phyloP scores from a whole-genome alignment of 2,888 invertebrate species.

The Mimachlamys varia region DNA sequence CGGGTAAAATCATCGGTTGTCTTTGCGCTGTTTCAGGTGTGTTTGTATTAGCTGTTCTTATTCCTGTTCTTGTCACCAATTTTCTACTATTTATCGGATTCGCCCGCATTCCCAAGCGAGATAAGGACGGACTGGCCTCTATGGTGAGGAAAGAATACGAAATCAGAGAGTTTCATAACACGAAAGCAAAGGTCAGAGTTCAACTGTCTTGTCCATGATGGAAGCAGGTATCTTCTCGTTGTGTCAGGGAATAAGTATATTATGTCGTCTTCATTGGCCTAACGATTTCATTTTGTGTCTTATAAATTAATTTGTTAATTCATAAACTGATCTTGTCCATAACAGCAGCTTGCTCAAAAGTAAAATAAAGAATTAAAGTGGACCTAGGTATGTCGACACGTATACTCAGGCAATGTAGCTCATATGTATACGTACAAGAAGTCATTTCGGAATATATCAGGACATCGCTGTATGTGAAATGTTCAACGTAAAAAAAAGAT shows the following conservation, averaged over 20 bases:
- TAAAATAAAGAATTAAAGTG: not conserved
- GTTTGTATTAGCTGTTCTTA: slow-evolving; percentile 68
- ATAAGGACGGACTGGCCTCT: slow-evolving; percentile 43
- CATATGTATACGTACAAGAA: not conserved
- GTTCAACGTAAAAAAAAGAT: no score
- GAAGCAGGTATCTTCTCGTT: not conserved
- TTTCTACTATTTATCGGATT: slow-evolving; percentile 64
- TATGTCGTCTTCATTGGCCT: not conserved
- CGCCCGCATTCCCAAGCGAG: slow-evolving; percentile 47
- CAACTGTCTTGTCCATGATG: not conserved
- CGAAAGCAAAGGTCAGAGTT: slow-evolving; percentile 27
- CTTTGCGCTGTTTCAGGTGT: slow-evolving; percentile 67
- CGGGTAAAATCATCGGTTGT: slow-evolving; percentile 64
- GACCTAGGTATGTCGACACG: not conserved
- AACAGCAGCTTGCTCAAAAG: not conserved
- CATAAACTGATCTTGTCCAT: not conserved
- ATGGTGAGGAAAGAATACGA: slow-evolving; percentile 48
- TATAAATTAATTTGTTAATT: not conserved
- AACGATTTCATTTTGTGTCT: not conserved
- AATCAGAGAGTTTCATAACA: slow-evolving; percentile 23
- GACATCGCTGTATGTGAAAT: no score
- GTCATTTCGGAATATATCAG: no score
- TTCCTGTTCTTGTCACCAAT: slow-evolving; percentile 72
- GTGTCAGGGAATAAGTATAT: not conserved
- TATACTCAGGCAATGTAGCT: not conserved